Evolutionary conservation across 2,888 invertebrate genomes (phyloP).

Genomic region (Drepana falcataria): DNA sequence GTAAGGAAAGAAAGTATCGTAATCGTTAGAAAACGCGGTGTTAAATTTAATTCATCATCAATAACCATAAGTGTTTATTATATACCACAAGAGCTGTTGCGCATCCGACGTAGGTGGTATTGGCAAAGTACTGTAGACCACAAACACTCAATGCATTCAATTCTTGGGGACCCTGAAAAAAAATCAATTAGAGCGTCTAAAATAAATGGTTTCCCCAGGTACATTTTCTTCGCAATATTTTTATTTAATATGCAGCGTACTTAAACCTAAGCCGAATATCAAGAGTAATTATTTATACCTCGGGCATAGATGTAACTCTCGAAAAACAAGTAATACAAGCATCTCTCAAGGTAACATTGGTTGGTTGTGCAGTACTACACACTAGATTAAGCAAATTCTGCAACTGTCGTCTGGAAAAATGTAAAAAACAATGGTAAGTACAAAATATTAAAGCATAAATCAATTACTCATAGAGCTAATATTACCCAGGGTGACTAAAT

Average conservation of each 20-base stretch:
- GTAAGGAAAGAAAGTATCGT: constrained; percentile 10
- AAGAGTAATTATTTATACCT: constrained; percentile 34
- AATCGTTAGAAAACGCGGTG: constrained; percentile 3
- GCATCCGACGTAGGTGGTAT: constrained; percentile 72
- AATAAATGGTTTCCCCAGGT: background rate
- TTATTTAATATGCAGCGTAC: too few relatives aligned
- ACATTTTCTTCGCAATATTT: too few relatives aligned
- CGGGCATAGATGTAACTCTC: constrained; percentile 70
- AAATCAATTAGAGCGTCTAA: constrained; percentile 4
- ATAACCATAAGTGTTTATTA: background rate
- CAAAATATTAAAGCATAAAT: too few relatives aligned
- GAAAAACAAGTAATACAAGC: constrained; percentile 82
- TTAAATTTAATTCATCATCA: too few relatives aligned
- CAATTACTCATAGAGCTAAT: too few relatives aligned
- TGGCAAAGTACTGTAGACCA: constrained; percentile 73
- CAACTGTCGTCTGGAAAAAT: constrained; percentile 45
- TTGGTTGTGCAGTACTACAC: constrained; percentile 82
- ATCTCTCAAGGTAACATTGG: constrained; percentile 76
- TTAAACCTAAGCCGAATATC: too few relatives aligned
- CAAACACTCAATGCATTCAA: constrained; percentile 73
- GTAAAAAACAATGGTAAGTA: background rate
- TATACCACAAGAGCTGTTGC: constrained; percentile 69
- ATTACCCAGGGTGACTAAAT: too few relatives aligned
- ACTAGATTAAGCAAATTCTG: constrained; percentile 80
- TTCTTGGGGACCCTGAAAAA: constrained; percentile 73